phyloP scores from a whole-genome alignment of 2,888 invertebrate genomes.

The Sicus ferrugineus region DNA sequence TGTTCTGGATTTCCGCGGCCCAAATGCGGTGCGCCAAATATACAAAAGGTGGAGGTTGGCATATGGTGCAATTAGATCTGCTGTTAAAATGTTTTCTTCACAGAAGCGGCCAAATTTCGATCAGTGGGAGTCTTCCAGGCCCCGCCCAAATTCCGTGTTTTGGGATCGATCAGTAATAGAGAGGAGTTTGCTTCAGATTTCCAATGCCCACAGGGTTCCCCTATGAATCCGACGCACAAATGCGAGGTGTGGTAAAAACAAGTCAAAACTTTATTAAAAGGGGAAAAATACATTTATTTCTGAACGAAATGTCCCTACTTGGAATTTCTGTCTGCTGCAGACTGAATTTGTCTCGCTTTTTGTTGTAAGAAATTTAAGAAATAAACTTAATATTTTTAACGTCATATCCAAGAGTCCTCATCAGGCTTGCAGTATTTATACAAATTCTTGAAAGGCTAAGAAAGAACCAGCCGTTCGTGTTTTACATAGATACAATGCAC shows the following conservation, averaged over 20 bases:
- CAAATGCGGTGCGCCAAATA: constrained; percentile 45
- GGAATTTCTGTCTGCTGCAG: too few species aligned
- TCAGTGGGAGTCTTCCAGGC: constrained; percentile 85
- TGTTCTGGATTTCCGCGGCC: constrained; percentile 56
- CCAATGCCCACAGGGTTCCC: constrained; percentile 81
- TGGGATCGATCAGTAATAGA: constrained; percentile 93
- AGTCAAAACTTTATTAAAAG: too few species aligned
- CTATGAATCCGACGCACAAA: constrained; percentile 92
- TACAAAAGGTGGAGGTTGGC: constrained; percentile 61
- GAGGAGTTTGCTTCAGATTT: constrained; percentile 89
- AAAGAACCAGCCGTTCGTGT: too few species aligned
- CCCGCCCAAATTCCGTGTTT: constrained; percentile 81
- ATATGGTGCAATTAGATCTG: neutral
- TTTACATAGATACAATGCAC: too few species aligned
- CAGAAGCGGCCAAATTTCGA: constrained; percentile 77
- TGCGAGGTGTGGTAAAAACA: constrained; percentile 86
- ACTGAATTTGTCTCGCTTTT: too few species aligned
- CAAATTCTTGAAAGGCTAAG: too few species aligned
- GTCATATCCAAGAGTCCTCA: too few species aligned
- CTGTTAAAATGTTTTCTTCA: constrained; percentile 8
- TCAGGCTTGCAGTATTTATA: too few species aligned
- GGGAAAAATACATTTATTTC: too few species aligned
- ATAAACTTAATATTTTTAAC: too few species aligned
- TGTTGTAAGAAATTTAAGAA: too few species aligned
- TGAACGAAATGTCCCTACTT: too few species aligned